Evolutionary conservation across 1,140 invertebrate species (phyloP).

Genomic region (Xylocopa sonorina): DNA sequence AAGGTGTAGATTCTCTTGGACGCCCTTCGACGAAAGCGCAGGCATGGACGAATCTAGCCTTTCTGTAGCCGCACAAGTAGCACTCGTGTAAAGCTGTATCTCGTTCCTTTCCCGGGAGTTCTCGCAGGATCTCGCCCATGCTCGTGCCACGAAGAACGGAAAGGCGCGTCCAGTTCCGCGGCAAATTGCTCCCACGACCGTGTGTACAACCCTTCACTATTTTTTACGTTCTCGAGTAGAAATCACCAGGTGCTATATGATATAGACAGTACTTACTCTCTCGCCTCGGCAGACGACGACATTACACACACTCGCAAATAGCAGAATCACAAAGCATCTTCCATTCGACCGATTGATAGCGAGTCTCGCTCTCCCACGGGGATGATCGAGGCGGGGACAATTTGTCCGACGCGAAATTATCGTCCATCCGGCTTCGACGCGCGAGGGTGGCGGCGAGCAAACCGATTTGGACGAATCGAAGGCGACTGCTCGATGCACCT

Average conservation of each 20-base stretch:
- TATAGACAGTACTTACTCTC: not conserved
- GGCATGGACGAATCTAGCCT: too few species aligned
- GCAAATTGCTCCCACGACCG: not conserved
- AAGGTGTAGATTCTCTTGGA: not conserved
- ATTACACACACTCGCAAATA: conserved; percentile 14
- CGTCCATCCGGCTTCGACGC: not conserved
- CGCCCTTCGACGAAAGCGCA: not conserved
- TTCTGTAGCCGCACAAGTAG: too few species aligned
- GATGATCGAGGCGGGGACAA: not conserved
- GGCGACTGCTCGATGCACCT: too few species aligned
- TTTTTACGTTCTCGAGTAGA: conserved; percentile 1
- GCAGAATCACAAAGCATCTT: conserved; percentile 7
- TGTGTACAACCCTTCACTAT: not conserved
- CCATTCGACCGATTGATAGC: not conserved
- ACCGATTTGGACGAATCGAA: too few species aligned
- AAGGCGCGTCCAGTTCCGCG: not conserved
- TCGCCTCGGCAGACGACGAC: not conserved
- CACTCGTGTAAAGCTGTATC: too few species aligned
- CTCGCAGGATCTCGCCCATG: too few species aligned
- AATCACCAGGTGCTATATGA: not conserved
- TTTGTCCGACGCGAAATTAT: not conserved
- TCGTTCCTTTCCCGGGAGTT: too few species aligned
- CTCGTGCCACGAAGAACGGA: not conserved
- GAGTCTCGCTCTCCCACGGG: not conserved
- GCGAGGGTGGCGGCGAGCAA: not conserved